A percentile compares a stretch with the other conserved stretches of the same genome.
These are phyloP conservation scores for Cyprichromis sp. DNA, from an alignment of 2,113 vertebrate genomes.

Conservation along the genomic window DNA sequence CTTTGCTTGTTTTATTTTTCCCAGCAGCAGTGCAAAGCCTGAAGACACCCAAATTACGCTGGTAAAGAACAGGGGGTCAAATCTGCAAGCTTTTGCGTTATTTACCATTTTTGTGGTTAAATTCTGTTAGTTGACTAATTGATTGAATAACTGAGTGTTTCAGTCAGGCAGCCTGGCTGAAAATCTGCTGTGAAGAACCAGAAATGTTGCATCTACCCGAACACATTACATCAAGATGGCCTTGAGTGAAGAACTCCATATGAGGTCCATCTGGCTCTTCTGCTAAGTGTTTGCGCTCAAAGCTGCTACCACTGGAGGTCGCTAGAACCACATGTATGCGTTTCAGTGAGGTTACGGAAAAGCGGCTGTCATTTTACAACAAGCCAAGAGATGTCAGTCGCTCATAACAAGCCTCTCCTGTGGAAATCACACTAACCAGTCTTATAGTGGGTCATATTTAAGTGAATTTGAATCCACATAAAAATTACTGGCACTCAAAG, in stretches of 20 bases:
- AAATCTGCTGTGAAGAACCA: neutral
- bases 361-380: neutral
- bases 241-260: neutral
- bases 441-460: neutral
- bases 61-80: neutral
- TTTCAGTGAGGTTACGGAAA: slow-evolving; percentile 16
- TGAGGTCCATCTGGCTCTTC: neutral
- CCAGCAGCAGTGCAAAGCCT: neutral
- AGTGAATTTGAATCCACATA: neutral
- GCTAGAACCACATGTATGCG: neutral
- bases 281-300: neutral
- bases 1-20: neutral
- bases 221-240: neutral
- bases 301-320: slow-evolving; percentile 15
- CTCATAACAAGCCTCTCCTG: neutral
- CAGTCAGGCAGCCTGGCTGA: neutral
- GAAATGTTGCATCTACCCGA: neutral
- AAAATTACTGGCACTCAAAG: neutral
- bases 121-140: neutral
- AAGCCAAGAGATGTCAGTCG: slow-evolving; percentile 38
- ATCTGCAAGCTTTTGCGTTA: neutral
- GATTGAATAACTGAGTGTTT: neutral
- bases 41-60: neutral
- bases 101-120: neutral
- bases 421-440: neutral